phyloP scores from a whole-genome alignment of 1,140 invertebrate species.

The Vollenhovia emeryi region DNA sequence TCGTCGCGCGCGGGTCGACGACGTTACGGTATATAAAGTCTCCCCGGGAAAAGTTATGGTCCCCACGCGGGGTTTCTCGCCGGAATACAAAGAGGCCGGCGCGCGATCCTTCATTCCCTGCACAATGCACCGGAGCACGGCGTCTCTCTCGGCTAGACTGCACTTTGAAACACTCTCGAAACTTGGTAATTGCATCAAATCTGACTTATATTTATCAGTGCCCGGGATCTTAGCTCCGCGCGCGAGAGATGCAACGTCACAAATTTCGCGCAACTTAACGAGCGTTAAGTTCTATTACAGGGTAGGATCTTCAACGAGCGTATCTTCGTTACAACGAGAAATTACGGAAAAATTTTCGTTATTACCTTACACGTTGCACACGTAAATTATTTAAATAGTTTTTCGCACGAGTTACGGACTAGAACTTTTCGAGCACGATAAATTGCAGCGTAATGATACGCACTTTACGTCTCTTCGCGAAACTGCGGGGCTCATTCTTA shows the following conservation, averaged over 20 bases:
- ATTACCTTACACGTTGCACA: neutral
- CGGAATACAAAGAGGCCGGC: constrained; percentile 73
- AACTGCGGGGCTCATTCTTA: neutral
- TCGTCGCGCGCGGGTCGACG: constrained; percentile 67
- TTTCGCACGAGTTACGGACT: neutral
- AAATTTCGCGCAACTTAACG: constrained; percentile 18
- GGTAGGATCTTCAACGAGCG: constrained; percentile 19
- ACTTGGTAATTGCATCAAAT: constrained; percentile 68
- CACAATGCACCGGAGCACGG: constrained; percentile 71
- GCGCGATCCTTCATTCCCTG: constrained; percentile 70
- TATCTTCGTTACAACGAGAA: neutral
- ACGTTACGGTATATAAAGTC: constrained; percentile 72
- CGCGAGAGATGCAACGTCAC: neutral
- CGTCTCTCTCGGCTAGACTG: constrained; percentile 67
- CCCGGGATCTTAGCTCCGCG: constrained; percentile 24
- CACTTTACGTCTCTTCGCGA: neutral
- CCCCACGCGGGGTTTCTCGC: constrained; percentile 65
- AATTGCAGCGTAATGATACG: neutral
- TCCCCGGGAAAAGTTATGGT: constrained; percentile 71
- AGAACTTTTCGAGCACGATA: neutral
- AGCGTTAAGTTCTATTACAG: constrained; percentile 15
- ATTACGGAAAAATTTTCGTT: neutral
- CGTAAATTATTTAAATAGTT: neutral
- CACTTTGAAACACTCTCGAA: constrained; percentile 66
- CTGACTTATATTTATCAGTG: constrained; percentile 60